phyloP scores from a whole-genome alignment of 2,113 vertebrate species.

The Tragulus kanchil region DNA sequence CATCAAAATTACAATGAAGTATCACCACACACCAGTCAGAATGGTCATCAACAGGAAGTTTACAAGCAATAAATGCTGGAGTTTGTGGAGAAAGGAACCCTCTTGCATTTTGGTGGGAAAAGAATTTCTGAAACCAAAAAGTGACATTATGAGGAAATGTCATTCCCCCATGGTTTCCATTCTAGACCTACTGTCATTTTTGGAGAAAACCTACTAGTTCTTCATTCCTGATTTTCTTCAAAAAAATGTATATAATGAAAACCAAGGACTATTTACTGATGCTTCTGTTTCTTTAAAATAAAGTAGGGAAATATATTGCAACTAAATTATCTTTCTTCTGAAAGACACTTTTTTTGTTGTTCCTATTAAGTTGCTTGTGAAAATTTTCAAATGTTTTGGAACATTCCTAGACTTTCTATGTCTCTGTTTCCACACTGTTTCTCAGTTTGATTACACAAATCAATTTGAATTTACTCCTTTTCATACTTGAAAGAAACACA shows the following conservation, averaged over 20 bases:
- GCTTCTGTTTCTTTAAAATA: not conserved
- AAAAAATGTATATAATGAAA: not conserved
- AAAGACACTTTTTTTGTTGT: not conserved
- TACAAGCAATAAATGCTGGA: not conserved
- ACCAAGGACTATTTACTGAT: not conserved
- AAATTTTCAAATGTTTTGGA: not conserved
- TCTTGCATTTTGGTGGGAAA: not conserved
- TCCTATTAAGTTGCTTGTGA: not conserved
- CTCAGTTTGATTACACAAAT: not conserved
- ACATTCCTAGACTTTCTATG: not conserved
- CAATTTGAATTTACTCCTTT: not conserved
- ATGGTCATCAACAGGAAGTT: not conserved
- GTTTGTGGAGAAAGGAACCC: not conserved
- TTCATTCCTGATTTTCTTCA: conserved; percentile 11
- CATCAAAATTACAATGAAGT: not conserved
- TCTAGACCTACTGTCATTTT: not conserved
- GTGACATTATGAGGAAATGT: not conserved
- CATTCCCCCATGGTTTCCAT: not conserved
- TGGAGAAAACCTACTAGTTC: not conserved
- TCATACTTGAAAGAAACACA: not conserved
- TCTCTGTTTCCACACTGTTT: not conserved
- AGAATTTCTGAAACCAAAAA: not conserved
- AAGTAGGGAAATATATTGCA: not conserved
- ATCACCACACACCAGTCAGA: not conserved
- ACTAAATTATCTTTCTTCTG: not conserved